phyloP scores from a whole-genome alignment of 92 coral and sea anemone species.

The Palythoa heliodiscus region DNA sequence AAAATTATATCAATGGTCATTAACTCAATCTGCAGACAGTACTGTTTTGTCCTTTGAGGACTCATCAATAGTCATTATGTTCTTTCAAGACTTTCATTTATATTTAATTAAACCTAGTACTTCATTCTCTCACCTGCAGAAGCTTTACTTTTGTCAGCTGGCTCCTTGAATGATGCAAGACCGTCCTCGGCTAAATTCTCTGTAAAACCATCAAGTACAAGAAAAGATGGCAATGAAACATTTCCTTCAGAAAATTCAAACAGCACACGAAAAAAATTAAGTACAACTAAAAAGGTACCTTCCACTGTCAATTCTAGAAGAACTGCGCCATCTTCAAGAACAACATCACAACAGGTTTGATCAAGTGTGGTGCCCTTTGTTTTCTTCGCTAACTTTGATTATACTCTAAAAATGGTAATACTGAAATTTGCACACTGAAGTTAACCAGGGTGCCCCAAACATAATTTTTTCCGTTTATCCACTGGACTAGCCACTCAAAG shows the following conservation, averaged over 20 bases:
- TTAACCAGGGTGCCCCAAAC: neutral
- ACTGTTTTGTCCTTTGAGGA: no score
- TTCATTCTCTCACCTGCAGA: conserved; percentile 49
- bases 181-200: conserved; percentile 26
- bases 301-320: neutral
- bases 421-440: neutral
- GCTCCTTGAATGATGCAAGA: conserved; percentile 28
- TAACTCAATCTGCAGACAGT: no score
- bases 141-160: conserved; percentile 65
- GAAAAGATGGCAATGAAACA: conserved; percentile 16
- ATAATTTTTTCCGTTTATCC: no score
- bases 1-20: no score
- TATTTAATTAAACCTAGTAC: no score
- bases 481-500: no score
- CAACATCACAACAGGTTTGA: conserved; percentile 21
- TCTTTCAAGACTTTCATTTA: no score
- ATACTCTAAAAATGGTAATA: neutral
- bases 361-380: neutral
- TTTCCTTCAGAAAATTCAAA: neutral
- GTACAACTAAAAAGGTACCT: neutral
- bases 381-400: neutral
- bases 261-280: conserved; percentile 4
- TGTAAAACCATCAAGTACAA: conserved; percentile 17
- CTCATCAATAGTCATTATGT: no score
- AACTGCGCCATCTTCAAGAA: conserved; percentile 23